A percentile compares a stretch with the other conserved stretches of the same genome.
Evolutionary conservation across 1,140 invertebrate species (phyloP).

Genomic region (Drosophila triauraria): DNA sequence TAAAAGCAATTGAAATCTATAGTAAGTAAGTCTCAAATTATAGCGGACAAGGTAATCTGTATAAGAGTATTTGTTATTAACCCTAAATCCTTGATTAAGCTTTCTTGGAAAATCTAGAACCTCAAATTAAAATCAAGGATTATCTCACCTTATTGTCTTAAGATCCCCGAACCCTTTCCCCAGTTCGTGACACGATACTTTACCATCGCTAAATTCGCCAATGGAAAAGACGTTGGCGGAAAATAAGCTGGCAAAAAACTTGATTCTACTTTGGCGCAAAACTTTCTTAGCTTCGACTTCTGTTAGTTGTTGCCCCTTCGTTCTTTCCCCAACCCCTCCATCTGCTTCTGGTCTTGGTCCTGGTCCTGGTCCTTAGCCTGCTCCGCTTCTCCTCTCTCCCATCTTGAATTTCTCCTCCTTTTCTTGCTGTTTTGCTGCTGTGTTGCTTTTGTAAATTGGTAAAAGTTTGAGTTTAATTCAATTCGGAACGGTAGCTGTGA

Average conservation of each 20-base stretch:
- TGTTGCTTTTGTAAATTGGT: constrained; percentile 84
- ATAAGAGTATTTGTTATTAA: no score
- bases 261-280: constrained; percentile 73
- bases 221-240: constrained; percentile 70
- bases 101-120: no score
- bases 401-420: constrained; percentile 5
- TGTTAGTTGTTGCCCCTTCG: constrained; percentile 36
- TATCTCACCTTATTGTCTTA: not conserved
- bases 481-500: constrained; percentile 84
- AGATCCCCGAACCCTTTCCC: not conserved
- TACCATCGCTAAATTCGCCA: constrained; percentile 39
- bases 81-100: no score
- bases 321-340: not conserved
- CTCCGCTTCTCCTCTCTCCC: constrained; percentile 5
- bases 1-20: no score
- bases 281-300: constrained; percentile 72
- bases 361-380: constrained; percentile 12
- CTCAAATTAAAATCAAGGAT: no score
- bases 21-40: no score
- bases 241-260: constrained; percentile 79
- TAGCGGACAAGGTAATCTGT: no score
- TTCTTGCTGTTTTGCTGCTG: constrained; percentile 48
- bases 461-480: constrained; percentile 85
- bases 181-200: constrained; percentile 3
- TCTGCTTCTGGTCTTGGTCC: not conserved